Evolutionary conservation across 2,113 vertebrate genomes (phyloP).

Genomic region (Pithys albifrons): DNA sequence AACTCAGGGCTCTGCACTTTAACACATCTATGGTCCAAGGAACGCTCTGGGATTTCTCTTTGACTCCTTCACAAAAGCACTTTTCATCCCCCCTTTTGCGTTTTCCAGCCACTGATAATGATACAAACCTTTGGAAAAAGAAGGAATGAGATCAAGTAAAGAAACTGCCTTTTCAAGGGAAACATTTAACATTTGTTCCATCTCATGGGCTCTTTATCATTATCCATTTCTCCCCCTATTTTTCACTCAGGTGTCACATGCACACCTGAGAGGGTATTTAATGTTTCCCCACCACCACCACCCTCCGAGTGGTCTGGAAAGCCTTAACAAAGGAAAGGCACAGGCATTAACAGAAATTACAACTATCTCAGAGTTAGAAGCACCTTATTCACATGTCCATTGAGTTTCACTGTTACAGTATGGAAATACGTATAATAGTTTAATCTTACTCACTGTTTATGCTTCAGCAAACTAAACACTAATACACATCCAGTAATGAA

Average conservation of each 20-base stretch:
- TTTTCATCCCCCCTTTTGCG: not conserved
- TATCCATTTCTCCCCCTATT: not conserved
- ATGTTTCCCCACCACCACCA: not conserved
- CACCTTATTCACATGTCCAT: fast-evolving
- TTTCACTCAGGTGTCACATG: not conserved
- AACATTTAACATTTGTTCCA: not conserved
- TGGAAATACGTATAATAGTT: not conserved
- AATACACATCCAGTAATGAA: not conserved
- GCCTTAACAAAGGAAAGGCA: not conserved
- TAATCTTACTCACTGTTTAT: not conserved
- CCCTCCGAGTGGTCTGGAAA: not conserved
- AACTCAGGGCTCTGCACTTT: not conserved
- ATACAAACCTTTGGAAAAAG: not conserved
- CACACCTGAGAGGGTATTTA: not conserved
- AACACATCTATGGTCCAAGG: fast-evolving
- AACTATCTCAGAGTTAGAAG: fast-evolving
- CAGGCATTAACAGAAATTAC: not conserved
- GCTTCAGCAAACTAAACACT: not conserved
- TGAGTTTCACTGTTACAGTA: not conserved
- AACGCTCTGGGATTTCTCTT: not conserved
- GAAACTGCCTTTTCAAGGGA: not conserved
- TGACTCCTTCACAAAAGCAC: not conserved
- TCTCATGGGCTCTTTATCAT: fast-evolving
- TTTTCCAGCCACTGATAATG: not conserved
- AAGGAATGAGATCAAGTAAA: not conserved